Base-by-base conservation (phyloP, 1,140 invertebrate genomes). In the Tetraneura akinire region DNA sequence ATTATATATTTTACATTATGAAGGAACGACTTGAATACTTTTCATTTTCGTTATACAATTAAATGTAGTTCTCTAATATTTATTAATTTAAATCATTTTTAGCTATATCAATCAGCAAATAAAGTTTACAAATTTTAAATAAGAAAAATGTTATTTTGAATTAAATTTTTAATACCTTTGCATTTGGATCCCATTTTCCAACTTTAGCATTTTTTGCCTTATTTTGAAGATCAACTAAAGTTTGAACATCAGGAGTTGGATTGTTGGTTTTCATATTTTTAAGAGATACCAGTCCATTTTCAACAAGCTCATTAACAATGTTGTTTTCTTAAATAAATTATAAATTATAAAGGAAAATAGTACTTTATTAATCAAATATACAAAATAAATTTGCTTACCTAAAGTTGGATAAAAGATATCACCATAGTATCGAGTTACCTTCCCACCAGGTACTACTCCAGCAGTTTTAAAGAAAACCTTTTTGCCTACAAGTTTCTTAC, bases 401-500 rank as follows among this genome's bases (percentile, higher is more conserved):
- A 81, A 60, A n/a, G 64, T 80, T 9, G 64, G 80, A 29, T 71
- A 71, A 71, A 70, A 70, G 13, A 80, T 71, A 21, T 70, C 64
- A 23, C 68, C 80, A 60, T 70, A 70, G 21, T 70, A 71, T 9
- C 68, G 32, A 57, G 80, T 16, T 18, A 37, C 45, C 29, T 68
- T 70, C 45, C 68, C 66, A 37, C 80, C 26, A 26, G 80, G 47
- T 70, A 62, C 66, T 80, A 47, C 55, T 29, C 74, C 37, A 3
- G 55, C 74, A 18, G 55, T 78, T 49, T 68, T 90, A 86, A 97
- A 98, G 5, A 89, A 88, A 0, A 98, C 93, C 83, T 95, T 92
- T 86, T 95, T 91, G 5, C 96, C 96, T 84, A 99, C 91, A 11
- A 98, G 84, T 85, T 96, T 96, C 84, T 96, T 96, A 37, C 97